These are phyloP conservation scores for Perodicticus potto DNA, from an alignment of 2,797 vertebrate genomes.

Conservation along the genomic window DNA sequence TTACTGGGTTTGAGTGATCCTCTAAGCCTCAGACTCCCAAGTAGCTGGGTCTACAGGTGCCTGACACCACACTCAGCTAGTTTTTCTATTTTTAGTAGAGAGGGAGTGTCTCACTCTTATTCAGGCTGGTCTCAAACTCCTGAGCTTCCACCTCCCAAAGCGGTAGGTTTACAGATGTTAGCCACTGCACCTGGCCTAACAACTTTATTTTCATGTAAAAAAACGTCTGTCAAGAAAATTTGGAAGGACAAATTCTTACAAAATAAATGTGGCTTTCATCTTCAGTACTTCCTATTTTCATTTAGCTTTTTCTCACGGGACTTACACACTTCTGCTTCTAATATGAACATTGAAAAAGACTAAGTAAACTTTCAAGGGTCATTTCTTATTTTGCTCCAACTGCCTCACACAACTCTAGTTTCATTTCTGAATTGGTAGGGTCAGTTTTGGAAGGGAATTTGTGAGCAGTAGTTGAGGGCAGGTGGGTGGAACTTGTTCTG, in stretches of 20 bases:
- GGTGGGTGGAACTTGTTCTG: not conserved
- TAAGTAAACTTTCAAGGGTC: constrained; percentile 48
- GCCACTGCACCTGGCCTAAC: not conserved
- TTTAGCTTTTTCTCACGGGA: constrained; percentile 79
- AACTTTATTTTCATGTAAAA: constrained; percentile 33
- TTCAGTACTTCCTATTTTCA: constrained; percentile 81
- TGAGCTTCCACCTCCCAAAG: not conserved
- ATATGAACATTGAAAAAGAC: constrained; percentile 58
- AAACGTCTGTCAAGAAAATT: constrained; percentile 39
- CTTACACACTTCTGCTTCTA: constrained; percentile 78
- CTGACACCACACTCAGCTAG: too few relatives aligned
- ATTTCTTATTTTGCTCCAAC: constrained; percentile 66
- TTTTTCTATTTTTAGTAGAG: too few relatives aligned
- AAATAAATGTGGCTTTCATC: constrained; percentile 75
- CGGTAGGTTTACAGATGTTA: too few relatives aligned
- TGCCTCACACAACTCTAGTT: not conserved
- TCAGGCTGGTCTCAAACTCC: too few relatives aligned
- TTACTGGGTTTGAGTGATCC: too few relatives aligned
- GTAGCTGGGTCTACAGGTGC: too few relatives aligned
- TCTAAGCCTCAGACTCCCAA: too few relatives aligned
- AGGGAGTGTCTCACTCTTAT: too few relatives aligned
- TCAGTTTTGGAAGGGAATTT: not conserved
- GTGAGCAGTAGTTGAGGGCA: not conserved
- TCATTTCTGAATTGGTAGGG: constrained; percentile 56
- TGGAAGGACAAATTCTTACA: constrained; percentile 67